Evolutionary conservation across 2,888 invertebrate genomes (phyloP), one percentile per base, ranked within the genome.

Genomic region (Hybos culiciformis): DNA sequence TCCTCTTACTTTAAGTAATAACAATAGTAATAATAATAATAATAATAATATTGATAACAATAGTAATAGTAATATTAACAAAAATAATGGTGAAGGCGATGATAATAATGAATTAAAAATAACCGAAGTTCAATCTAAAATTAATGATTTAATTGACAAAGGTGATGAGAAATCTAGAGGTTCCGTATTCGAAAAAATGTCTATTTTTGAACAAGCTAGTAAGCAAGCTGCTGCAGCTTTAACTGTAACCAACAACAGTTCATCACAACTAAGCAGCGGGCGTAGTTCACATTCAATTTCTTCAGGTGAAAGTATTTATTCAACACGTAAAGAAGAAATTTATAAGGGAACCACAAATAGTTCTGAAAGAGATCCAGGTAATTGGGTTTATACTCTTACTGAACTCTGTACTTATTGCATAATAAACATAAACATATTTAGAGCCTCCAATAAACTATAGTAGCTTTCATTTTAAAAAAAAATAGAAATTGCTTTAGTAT

Each of bases 141-240:
- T 15, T n/a, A 38, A 32, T 33, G 48, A 49, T 37, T 46, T 50
- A 20, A 53, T 54, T 14, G 50, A 63, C 11, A 40, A 61, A 45
- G 53, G 58, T 42, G 66, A 66, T 48, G 62, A 63, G 37, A 60
- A 62, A 40, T 62, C 64, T 4, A 57, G 61, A 18, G 67, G 66
- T 38, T 67, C 67, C 2, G 67, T 67, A 14, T 49, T 67, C 38
- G 67, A 67, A 46, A 67, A 67, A 53, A 62, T 63, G 18, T 67
- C 67, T 19, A 63, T 67, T 65, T 67, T 67, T 51, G 67, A 67
- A 51, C 36, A 50, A 46, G 37, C 46, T 47, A 31, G 51, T 50
- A 62, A 62, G 50, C 58, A 61, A 50, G 61, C 66, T 24, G 59
- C 62, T 15, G 60, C 61, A 8, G 61, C 55, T 3, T 29, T 41